Conservation (phyloP, 1,140 invertebrate genomes). For the Ceratina japonica region DNA sequence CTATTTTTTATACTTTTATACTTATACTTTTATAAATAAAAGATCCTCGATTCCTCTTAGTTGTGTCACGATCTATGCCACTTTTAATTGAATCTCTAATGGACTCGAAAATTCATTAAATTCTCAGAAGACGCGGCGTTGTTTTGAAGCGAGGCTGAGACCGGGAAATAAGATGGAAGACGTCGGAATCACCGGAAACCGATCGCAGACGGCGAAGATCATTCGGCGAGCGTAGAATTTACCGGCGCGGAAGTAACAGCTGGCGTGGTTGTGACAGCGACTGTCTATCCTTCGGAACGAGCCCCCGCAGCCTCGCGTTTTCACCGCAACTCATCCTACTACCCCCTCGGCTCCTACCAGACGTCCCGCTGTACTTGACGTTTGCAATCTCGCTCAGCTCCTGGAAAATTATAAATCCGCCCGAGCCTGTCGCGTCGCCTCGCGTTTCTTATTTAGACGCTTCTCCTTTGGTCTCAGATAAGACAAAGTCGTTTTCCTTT, state of each 20-base stretch:
- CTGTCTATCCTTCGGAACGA: slow-evolving; percentile 65
- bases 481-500: not conserved
- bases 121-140: not conserved
- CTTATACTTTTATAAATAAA: too few relatives aligned
- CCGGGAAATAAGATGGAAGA: slow-evolving; percentile 9
- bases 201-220: slow-evolving; percentile 66
- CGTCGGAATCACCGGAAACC: slow-evolving; percentile 42
- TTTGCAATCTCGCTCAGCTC: slow-evolving; percentile 76
- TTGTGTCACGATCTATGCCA: too few relatives aligned
- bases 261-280: slow-evolving; percentile 77
- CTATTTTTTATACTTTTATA: too few relatives aligned
- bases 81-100: not conserved
- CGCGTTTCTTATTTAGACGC: not conserved
- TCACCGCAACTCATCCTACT: slow-evolving; percentile 70
- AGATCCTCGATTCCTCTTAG: too few relatives aligned
- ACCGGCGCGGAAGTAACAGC: slow-evolving; percentile 78
- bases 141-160: not conserved
- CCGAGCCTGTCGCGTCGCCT: slow-evolving; percentile 4
- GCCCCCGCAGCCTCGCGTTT: slow-evolving; percentile 65
- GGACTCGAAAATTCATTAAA: not conserved
- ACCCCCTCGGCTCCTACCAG: slow-evolving; percentile 68
- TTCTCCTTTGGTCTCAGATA: not conserved
- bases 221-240: slow-evolving; percentile 71
- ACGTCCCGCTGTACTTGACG: slow-evolving; percentile 76
- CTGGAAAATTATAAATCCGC: slow-evolving; percentile 77